Percentiles rank a stretch among this genome's conserved stretches.
Conservation (phyloP, 2,888 invertebrate genomes). For the Lobophora halterata region DNA sequence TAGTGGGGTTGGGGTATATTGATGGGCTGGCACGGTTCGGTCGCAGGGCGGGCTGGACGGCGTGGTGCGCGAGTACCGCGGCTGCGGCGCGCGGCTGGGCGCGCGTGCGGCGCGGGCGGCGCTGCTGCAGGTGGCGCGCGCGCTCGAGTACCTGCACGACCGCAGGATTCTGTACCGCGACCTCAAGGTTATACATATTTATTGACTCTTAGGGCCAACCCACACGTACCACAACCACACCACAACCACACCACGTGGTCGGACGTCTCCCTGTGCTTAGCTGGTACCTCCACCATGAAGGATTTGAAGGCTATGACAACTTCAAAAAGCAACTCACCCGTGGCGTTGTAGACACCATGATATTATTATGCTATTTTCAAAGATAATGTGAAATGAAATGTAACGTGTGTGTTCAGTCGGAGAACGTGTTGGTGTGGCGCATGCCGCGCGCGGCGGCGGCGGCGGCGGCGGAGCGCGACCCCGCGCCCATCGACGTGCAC, state of each 20-base stretch:
- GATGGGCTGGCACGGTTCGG: background rate
- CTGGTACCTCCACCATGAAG: too few relatives aligned
- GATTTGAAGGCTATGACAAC: too few relatives aligned
- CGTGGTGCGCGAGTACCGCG: constrained; percentile 90
- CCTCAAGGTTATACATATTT: too few relatives aligned
- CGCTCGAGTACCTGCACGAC: constrained; percentile 96
- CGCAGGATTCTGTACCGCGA: constrained; percentile 96
- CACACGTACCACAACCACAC: too few relatives aligned
- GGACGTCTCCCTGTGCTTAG: too few relatives aligned
- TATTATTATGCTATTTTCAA: too few relatives aligned
- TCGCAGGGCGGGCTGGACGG: constrained; percentile 91
- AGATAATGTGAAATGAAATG: too few relatives aligned
- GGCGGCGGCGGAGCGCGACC: constrained; percentile 82
- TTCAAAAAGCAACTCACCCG: too few relatives aligned
- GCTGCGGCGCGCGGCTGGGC: constrained; percentile 91
- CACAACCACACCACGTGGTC: too few relatives aligned
- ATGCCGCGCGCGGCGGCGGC: constrained; percentile 87
- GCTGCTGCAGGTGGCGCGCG: constrained; percentile 94
- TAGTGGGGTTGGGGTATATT: too few relatives aligned
- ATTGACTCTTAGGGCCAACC: too few relatives aligned
- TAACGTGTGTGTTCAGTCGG: constrained; percentile 84
- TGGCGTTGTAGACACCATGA: too few relatives aligned
- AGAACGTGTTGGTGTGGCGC: constrained; percentile 99
- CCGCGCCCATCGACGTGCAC: constrained; percentile 80
- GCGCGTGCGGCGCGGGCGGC: constrained; percentile 91